These are phyloP conservation scores for Napeogenes sylphis DNA, from an alignment of 2,888 invertebrate genomes.

Conservation along the genomic window DNA sequence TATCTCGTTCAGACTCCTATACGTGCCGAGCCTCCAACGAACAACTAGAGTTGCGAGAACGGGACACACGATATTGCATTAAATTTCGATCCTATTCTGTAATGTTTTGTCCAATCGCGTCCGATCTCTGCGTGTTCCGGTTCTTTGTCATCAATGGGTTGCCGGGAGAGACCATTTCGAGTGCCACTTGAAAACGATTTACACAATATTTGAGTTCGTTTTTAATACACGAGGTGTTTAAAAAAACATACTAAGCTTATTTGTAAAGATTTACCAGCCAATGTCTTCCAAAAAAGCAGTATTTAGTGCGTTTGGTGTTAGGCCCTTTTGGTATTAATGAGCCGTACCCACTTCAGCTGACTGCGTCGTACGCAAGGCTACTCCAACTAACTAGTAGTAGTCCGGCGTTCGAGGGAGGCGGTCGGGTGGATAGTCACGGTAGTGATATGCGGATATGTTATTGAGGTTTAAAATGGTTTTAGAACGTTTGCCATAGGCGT, in stretches of 20 bases:
- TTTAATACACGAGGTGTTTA: slow-evolving; percentile 35
- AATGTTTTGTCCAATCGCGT: slow-evolving; percentile 79
- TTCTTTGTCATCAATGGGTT: slow-evolving; percentile 85
- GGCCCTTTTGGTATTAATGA: slow-evolving; percentile 66
- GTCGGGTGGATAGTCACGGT: slow-evolving; percentile 49
- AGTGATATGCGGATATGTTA: slow-evolving; percentile 59
- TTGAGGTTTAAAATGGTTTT: slow-evolving; percentile 60
- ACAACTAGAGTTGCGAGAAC: slow-evolving; percentile 39
- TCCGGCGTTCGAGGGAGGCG: slow-evolving; percentile 55
- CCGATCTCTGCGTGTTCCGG: slow-evolving; percentile 79
- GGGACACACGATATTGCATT: slow-evolving; percentile 62
- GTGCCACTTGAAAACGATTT: slow-evolving; percentile 57
- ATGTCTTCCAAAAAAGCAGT: slow-evolving; percentile 38
- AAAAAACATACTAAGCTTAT: slow-evolving; percentile 28
- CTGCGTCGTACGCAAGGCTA: slow-evolving; percentile 76
- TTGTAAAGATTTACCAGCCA: slow-evolving; percentile 28
- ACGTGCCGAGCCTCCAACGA: slow-evolving; percentile 25
- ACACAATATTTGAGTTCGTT: slow-evolving; percentile 49
- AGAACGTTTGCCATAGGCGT: slow-evolving; percentile 62
- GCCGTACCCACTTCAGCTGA: slow-evolving; percentile 75
- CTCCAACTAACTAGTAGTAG: slow-evolving; percentile 70
- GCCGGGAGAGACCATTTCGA: slow-evolving; percentile 79
- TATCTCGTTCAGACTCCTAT: slow-evolving; percentile 25
- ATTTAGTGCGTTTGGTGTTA: slow-evolving; percentile 52
- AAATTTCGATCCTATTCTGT: slow-evolving; percentile 75